These are phyloP conservation scores for Parnassius glacialis DNA, from an alignment of 2,888 invertebrate genomes.

Conservation along the genomic window DNA sequence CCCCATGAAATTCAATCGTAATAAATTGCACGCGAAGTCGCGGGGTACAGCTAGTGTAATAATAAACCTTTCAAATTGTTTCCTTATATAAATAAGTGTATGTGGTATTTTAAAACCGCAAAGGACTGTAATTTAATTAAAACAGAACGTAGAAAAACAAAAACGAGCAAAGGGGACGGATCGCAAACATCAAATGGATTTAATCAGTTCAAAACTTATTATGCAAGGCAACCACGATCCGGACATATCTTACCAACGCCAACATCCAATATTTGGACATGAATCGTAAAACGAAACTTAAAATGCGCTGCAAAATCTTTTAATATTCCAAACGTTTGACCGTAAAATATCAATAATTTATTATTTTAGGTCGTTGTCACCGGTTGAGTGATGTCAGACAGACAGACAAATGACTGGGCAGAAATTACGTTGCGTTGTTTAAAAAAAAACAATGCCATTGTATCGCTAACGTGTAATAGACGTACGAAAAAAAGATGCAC, in stretches of 20 bases:
- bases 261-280: constrained; percentile 33
- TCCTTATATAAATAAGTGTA: too few relatives aligned
- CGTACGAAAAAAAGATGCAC: constrained; percentile 48
- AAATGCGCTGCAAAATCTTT: constrained; percentile 35
- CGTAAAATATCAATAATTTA: constrained; percentile 62
- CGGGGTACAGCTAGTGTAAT: too few relatives aligned
- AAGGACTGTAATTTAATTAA: neutral
- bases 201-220: constrained; percentile 14
- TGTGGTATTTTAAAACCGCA: neutral
- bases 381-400: constrained; percentile 67
- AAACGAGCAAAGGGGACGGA: neutral
- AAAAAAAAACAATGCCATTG: constrained; percentile 60
- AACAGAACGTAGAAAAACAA: neutral
- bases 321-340: constrained; percentile 39
- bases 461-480: constrained; percentile 50
- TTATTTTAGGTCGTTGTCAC: constrained; percentile 71
- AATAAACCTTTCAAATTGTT: too few relatives aligned
- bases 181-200: constrained; percentile 10
- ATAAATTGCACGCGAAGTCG: too few relatives aligned
- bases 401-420: constrained; percentile 60
- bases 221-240: constrained; percentile 28
- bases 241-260: constrained; percentile 20
- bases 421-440: constrained; percentile 36
- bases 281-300: constrained; percentile 34
- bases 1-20: too few relatives aligned